Evolutionary conservation across 2,797 vertebrate species (phyloP), one percentile per base, ranked within the genome.

Genomic region (Agapornis canus): DNA sequence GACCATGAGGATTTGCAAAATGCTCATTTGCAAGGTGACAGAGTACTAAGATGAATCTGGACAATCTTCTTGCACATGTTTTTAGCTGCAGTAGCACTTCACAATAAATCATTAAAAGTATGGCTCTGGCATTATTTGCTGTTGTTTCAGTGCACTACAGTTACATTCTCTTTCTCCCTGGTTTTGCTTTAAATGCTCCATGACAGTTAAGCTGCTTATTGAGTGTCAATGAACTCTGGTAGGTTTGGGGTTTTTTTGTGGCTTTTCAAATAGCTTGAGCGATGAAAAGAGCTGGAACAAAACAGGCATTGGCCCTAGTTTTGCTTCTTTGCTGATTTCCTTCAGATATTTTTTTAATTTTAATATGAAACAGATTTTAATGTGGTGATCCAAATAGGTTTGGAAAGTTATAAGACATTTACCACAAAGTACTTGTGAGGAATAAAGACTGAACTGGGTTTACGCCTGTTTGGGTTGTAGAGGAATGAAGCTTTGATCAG

Each of bases 171-270:
- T 84, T 86, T 76, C 77, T 81, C 27, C 11, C 14, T 63, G 54
- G 25, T 66, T 92, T 89, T 93, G 25, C 70, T 93, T 71, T 89
- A 73, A 86, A 73, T 95, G 54, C 29, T 72, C 22, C 0, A 2
- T 76, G 66, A 76, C 86, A 90, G 66, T 9, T 82, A 78, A 95
- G 47, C 79, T 69, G 54, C 66, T 90, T 94, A 48, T 65, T 85
- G 84, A 96, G 86, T 76, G 40, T 61, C 2, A 2, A 86, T 78
- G 81, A 92, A 42, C 73, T 89, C 83, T 76, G 80, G 11, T 57
- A 5, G 66, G 61, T 76, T 79, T 59, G 22, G 6, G 45, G 7
- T 40, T 6, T 75, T 69, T 76, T 47, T 51, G 60, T 87, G 56
- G 54, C 60, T 93, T 93, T 89, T 76, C 70, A 93, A 79, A 66